phyloP scores from a whole-genome alignment of 2,797 vertebrate species.

The Acanthis flammea region DNA sequence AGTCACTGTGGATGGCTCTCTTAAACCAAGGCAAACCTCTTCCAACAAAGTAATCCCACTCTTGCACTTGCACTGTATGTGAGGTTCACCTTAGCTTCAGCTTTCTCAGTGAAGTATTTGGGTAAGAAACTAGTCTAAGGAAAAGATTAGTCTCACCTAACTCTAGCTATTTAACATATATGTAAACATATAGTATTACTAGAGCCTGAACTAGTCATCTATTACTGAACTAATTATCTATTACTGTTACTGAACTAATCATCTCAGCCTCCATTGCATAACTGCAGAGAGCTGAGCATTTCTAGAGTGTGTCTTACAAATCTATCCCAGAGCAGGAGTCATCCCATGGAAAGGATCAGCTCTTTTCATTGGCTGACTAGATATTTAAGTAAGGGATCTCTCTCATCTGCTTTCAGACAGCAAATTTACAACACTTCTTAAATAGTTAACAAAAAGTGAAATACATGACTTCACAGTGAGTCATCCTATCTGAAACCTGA shows the following conservation, averaged over 20 bases:
- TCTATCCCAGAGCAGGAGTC: neutral
- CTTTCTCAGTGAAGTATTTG: neutral
- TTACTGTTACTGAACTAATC: neutral
- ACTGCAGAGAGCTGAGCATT: neutral
- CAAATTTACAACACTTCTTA: slow-evolving; percentile 6
- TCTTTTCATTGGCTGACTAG: neutral
- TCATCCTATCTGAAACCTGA: slow-evolving; percentile 41
- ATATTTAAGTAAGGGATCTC: neutral
- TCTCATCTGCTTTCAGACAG: neutral
- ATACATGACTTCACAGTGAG: neutral
- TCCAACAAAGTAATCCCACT: neutral
- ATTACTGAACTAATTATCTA: neutral
- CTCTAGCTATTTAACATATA: neutral
- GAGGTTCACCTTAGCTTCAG: neutral
- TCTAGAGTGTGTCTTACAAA: neutral
- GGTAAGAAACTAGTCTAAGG: neutral
- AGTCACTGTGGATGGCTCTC: fast-evolving
- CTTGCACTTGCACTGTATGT: neutral
- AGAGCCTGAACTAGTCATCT: neutral
- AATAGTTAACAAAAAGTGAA: slow-evolving; percentile 46
- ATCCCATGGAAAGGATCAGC: neutral
- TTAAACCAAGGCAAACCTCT: neutral
- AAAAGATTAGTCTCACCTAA: neutral
- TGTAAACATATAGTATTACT: neutral
- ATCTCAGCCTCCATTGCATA: neutral